These are phyloP conservation scores for Sinocyclocheilus anophthalmus DNA, from an alignment of 2,113 vertebrate genomes.

Conservation along the genomic window DNA sequence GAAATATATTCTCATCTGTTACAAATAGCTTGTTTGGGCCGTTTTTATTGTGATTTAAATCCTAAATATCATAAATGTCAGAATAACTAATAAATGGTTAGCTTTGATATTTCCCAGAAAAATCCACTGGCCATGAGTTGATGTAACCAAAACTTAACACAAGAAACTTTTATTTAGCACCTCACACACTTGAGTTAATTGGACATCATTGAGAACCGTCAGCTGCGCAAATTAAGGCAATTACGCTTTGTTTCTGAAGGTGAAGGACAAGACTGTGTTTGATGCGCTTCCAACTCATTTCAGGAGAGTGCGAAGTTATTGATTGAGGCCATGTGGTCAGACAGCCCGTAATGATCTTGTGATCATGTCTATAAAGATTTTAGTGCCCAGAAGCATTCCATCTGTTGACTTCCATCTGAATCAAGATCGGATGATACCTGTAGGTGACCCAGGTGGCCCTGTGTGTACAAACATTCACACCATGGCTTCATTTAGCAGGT, in stretches of 20 bases:
- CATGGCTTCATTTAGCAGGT: neutral
- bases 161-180: constrained; percentile 1
- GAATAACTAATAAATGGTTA: neutral
- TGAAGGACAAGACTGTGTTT: constrained; percentile 35
- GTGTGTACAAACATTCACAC: neutral
- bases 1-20: neutral
- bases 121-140: neutral
- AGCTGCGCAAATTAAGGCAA: neutral
- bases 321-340: neutral
- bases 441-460: neutral
- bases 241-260: constrained; percentile 19
- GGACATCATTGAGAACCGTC: neutral
- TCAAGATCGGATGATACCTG: neutral
- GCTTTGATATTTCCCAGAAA: neutral
- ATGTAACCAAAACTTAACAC: neutral
- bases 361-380: neutral
- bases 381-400: constrained; percentile 22
- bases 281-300: constrained; percentile 34
- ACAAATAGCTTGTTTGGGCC: neutral
- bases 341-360: constrained; percentile 2
- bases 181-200: constrained; percentile 15
- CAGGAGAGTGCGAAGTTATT: neutral
- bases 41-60: neutral
- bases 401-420: constrained; percentile 28
- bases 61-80: neutral